Base-by-base conservation (phyloP, 2,113 vertebrate species). In the Leptobrachium ailaonicum region DNA sequence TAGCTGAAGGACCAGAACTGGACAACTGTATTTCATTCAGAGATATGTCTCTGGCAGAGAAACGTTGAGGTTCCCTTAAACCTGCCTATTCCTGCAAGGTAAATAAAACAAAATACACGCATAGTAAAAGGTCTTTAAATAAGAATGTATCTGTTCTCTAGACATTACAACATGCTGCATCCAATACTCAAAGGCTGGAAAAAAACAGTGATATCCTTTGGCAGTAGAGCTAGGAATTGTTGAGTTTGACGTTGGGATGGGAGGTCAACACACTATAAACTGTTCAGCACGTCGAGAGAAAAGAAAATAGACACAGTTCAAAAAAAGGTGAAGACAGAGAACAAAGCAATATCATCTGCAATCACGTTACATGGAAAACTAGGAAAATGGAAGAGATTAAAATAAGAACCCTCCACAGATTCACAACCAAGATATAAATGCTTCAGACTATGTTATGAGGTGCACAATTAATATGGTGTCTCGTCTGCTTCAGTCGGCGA, bases 251-350 rank as follows among this genome's bases (percentile, higher is more conserved):
- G 67, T 62, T 71, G 41, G 43, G 66, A 77, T 69, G 42, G 63
- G 67, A 71, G 56, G 67, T 45, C 70, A 72, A 43, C 10, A 75
- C 62, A 75, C 62, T 43, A 73, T 67, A 80, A 80, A 58, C 71
- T 80, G n/a, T 44, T 79, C 47, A 56, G 70, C 70, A 79, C 44
- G 6, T n/a, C 13, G 12, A 41, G 60, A 50, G 41, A 45, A 72
- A 62, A 13, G 41, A 40, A 5, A 66, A 47, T 54, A 78, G 67
- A 64, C 13, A 6, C 60, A 66, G 77, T 80, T 80, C 77, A 80
- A 70, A 80, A 32, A 80, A 67, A 73, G 77, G 77, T 80, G 71
- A 80, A 73, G 45, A 73, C 73, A 32, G 41, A 9, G 41, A 64
- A 50, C 54, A 44, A 58, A 54, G 47, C 47, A 66, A 69, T 53